Conservation (phyloP, 2,113 vertebrate species). For the Lonchura striata region DNA sequence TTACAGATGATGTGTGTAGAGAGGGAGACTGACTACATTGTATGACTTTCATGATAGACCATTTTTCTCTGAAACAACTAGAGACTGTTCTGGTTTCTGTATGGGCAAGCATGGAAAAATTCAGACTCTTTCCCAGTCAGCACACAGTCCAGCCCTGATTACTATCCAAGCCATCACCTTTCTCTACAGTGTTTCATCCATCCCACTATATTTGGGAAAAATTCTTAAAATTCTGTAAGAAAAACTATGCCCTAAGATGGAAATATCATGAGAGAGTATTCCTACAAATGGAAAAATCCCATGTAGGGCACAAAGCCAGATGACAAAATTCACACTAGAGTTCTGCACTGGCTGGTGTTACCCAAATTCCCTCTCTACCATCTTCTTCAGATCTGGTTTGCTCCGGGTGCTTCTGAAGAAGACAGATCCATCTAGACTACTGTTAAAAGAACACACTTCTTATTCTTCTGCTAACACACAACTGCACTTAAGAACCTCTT, state of each 20-base stretch:
- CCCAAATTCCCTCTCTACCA: background rate
- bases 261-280: background rate
- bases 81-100: background rate
- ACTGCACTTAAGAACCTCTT: background rate
- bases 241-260: background rate
- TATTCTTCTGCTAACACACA: background rate
- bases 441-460: background rate
- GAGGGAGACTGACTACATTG: background rate
- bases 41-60: background rate
- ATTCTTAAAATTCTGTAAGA: background rate
- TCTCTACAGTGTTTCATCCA: background rate
- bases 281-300: background rate
- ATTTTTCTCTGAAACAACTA: conserved; percentile 7
- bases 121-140: background rate
- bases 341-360: background rate
- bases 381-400: background rate
- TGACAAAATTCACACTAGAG: background rate
- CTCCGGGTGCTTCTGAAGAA: background rate
- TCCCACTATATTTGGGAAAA: background rate
- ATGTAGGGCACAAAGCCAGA: background rate
- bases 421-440: background rate
- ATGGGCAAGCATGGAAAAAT: background rate
- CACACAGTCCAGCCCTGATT: background rate
- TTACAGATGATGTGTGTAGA: background rate
- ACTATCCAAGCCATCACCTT: background rate